Conservation (phyloP, 1,140 invertebrate species). For the Lucilia sericata region DNA sequence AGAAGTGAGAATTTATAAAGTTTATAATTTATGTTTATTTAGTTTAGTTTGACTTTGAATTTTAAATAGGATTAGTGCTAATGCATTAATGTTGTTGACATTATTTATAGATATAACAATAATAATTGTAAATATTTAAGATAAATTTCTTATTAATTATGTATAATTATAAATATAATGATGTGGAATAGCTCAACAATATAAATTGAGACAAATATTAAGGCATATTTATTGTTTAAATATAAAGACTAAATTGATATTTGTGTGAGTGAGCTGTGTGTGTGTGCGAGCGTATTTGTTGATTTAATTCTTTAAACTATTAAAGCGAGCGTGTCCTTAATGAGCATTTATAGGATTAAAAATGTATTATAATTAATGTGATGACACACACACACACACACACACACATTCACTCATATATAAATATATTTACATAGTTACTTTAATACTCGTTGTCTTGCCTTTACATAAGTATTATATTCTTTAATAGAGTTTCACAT, state of each 20-base stretch:
- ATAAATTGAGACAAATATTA: not conserved
- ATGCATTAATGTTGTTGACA: not conserved
- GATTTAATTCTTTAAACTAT: not conserved
- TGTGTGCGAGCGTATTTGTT: not conserved
- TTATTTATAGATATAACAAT: not conserved
- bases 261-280: not conserved
- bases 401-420: not conserved
- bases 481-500: no score
- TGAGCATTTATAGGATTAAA: conserved; percentile 21
- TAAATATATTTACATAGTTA: not conserved
- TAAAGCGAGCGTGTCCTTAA: conserved; percentile 23
- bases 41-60: no score
- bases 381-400: not conserved
- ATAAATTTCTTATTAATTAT: not conserved
- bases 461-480: no score
- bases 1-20: no score
- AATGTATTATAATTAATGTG: conserved; percentile 9
- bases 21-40: no score
- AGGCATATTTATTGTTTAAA: not conserved
- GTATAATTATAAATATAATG: not conserved
- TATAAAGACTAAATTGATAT: not conserved
- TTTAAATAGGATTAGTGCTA: not conserved
- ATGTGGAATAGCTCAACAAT: not conserved
- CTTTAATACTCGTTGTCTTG: no score
- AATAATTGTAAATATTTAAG: not conserved